Evolutionary conservation across 2,797 vertebrate genomes (phyloP), one percentile per base, ranked within the genome.

Genomic region (Acridotheres tristis): DNA sequence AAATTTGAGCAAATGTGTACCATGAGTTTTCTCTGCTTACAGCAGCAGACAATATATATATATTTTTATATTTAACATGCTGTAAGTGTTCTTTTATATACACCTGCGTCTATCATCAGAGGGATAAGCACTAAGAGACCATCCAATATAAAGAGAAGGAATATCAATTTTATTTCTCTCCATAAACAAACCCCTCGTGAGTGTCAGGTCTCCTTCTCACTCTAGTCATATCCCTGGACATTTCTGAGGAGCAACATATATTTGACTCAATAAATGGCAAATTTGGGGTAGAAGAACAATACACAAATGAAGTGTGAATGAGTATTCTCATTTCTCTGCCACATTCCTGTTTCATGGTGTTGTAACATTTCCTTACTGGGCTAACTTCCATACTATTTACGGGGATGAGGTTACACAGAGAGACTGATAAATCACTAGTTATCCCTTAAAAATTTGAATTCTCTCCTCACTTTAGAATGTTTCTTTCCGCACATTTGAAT

Each of bases 281-380:
- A 74, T 76, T 69, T 88, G 0, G 45, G 4, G 13, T 67, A 50
- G 73, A 73, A 81, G 51, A 95, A 74, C 79, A 78, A 42, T 59
- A 38, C 47, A 51, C 5, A 90, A 69, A 94, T 2, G 9, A 95
- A 93, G 85, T 93, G 93, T 85, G 57, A 96, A 71, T 89, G 89
- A 91, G 53, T 82, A 74, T 90, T 94, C 80, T 85, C 38, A 42
- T 88, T 95, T 90, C 57, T 86, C 57, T 81, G 83, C 67, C 71
- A 87, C 93, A 94, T 94, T 95, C 89, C 59, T 91, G 22, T 86
- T 86, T 84, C 93, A 65, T 34, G 27, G 66, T 74, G 65, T 87
- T 92, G 91, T 96, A 97, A 91, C 67, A 51, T 96, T 94, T 94
- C 88, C 74, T 82, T 93, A 71, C 80, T 89, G 93, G 93, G 91